Base-by-base conservation (phyloP, 2,797 vertebrate species). In the Lophotriccus pileatus region DNA sequence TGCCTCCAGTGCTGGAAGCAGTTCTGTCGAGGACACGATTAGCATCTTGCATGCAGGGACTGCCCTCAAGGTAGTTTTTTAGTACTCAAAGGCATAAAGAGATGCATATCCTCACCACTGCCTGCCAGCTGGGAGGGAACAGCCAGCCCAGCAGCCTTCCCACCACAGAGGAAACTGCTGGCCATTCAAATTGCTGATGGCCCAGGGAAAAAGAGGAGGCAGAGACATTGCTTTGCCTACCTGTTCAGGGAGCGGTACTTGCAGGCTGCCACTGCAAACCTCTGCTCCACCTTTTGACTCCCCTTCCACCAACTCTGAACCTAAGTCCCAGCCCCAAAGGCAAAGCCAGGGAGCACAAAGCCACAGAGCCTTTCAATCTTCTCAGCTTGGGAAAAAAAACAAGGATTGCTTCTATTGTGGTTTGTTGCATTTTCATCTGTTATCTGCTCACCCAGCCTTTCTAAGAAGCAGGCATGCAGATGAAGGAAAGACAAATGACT, bases 31-130 rank as follows among this genome's bases (percentile, higher is more conserved):
- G 79, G 73, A 74, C 78, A 69, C 0, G 6, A 90, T 93, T 81
- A 96, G 73, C 72, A 95, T 86, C 90, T 83, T 41, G 34, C 36
- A 32, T 12, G n/a, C 74, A 84, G 77, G 70, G 94, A 69, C 81
- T 93, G 84, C 72, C 73, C 93, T 88, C 1, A 0, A 63, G 87
- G 82, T 10, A 84, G 52, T 46, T 78, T 88, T 87, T 67, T 39
- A 41, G 41, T 34, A 39, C 76, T 82, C 56, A 22, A 24, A 80
- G 78, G 60, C 75, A 88, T 7, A 22, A 18, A 84, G 58, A 77
- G 30, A 88, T 9, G 2, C 77, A 25, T 21, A 18, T 64, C 53
- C 88, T 70, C 84, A 53, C 18, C 44, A 37, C 19, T 4, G 28
- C 34, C 15, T 14, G 20, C 37, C 58, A 78, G 60, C 37, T 86